phyloP scores from a whole-genome alignment of 2,888 invertebrate genomes.

The Drosophila ezoana region DNA sequence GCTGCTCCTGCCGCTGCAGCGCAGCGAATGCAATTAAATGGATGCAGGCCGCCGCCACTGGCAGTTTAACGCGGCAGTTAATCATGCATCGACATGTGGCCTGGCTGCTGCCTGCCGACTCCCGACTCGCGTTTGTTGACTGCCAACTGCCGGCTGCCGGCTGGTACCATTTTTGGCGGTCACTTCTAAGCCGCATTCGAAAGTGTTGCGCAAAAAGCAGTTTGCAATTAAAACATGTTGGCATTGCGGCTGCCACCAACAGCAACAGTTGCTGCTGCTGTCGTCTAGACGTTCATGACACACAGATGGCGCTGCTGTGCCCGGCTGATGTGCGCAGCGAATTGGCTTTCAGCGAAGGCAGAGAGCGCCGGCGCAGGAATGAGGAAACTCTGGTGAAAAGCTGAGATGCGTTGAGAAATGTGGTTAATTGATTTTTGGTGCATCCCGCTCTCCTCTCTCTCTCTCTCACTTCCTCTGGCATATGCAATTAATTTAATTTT shows the following conservation, averaged over 20 bases:
- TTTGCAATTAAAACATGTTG: constrained; percentile 80
- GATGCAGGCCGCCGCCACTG: constrained; percentile 65
- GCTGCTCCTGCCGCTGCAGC: constrained; percentile 16
- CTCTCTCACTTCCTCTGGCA: not conserved
- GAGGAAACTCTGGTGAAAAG: constrained; percentile 78
- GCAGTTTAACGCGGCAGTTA: constrained; percentile 77
- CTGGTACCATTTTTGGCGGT: constrained; percentile 68
- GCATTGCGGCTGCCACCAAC: constrained; percentile 41
- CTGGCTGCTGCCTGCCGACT: constrained; percentile 13
- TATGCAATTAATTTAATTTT: constrained; percentile 36
- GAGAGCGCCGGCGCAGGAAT: constrained; percentile 65
- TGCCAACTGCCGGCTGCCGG: constrained; percentile 24
- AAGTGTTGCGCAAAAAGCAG: constrained; percentile 80
- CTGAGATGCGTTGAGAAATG: constrained; percentile 79
- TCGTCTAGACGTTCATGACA: constrained; percentile 61
- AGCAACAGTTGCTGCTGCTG: constrained; percentile 25
- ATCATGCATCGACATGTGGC: constrained; percentile 79
- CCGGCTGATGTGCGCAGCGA: constrained; percentile 68
- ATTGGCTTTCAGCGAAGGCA: constrained; percentile 64
- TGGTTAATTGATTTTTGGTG: constrained; percentile 73
- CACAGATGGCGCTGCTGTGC: constrained; percentile 74
- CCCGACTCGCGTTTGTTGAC: constrained; percentile 22
- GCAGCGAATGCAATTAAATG: constrained; percentile 80
- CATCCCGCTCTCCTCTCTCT: not conserved
- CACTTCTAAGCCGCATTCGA: constrained; percentile 76